phyloP scores from a whole-genome alignment of 2,113 vertebrate species.

The Arizona elegans region DNA sequence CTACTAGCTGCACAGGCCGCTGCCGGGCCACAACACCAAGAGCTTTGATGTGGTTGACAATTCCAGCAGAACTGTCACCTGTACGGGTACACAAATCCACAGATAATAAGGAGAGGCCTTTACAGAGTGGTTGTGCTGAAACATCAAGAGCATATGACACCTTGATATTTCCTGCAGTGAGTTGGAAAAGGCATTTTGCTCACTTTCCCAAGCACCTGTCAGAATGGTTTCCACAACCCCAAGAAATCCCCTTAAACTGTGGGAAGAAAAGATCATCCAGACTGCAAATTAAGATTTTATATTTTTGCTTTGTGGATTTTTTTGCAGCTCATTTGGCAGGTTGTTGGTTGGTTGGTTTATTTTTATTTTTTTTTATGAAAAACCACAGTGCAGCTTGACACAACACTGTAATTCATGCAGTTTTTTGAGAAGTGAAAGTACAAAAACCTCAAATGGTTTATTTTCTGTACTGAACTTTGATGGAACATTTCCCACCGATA shows the following conservation, averaged over 20 bases:
- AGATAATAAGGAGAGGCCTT: neutral
- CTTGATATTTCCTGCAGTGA: neutral
- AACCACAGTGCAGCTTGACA: neutral
- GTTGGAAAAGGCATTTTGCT: neutral
- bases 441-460: neutral
- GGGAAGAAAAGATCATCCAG: neutral
- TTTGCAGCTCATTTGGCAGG: neutral
- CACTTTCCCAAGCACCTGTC: neutral
- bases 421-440: neutral
- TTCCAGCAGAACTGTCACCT: neutral
- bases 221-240: neutral
- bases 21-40: too few species aligned
- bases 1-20: too few species aligned
- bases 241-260: neutral
- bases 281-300: neutral
- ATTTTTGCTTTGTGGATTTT: neutral
- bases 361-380: neutral
- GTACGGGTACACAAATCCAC: neutral
- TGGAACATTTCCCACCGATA: neutral
- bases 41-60: neutral
- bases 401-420: neutral
- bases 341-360: neutral
- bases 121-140: neutral
- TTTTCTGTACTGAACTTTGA: neutral
- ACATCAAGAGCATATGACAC: neutral